Evolutionary conservation across 2,888 invertebrate genomes (phyloP), one percentile per base, ranked within the genome.

Genomic region (Coleophora deauratella): DNA sequence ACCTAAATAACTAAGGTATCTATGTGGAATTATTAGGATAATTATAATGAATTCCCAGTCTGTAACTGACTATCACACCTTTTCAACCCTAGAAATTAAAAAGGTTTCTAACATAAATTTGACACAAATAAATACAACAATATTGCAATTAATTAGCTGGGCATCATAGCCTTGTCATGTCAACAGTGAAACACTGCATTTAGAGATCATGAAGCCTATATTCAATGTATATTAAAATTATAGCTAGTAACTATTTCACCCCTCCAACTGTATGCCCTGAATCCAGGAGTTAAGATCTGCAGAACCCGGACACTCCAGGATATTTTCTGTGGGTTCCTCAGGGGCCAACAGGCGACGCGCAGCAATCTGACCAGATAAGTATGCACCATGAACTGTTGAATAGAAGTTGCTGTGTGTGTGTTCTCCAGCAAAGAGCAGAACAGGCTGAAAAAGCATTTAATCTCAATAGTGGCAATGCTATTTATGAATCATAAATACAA

Each of bases 311-410:
- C 93, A 92, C 59, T 92, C 91, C 50, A 94, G 77, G 32, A 91
- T 88, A 45, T 90, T 89, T 62, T 91, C 90, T 50, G 88, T 76
- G 34, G 88, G 87, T 45, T 90, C 88, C 38, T 91, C 91, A 12
- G 88, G 76, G 10, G 87, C 86, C 38, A 94, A 67, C 35, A 95
- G 68, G 39, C 90, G 86, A 68, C 94, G 92, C 33, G 95, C 94
- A 31, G 94, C 94, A 12, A 90, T 90, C 55, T 94, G 89, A 1
- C 98, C 97, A 37, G 94, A 94, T 41, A 97, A 81, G 66, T 94
- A 95, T 31, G 98, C 98, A 37, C 98, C 98, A 70, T 98, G 97
- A 30, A 95, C 96, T 1, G 97, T 98, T 37, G 97, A 97, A 77
- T 97, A 98, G 74, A 96, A 97, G 70, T 90, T 93, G 66, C 93